Evolutionary conservation across 2,113 vertebrate genomes (phyloP).

Genomic region (Xiphophorus maculatus): DNA sequence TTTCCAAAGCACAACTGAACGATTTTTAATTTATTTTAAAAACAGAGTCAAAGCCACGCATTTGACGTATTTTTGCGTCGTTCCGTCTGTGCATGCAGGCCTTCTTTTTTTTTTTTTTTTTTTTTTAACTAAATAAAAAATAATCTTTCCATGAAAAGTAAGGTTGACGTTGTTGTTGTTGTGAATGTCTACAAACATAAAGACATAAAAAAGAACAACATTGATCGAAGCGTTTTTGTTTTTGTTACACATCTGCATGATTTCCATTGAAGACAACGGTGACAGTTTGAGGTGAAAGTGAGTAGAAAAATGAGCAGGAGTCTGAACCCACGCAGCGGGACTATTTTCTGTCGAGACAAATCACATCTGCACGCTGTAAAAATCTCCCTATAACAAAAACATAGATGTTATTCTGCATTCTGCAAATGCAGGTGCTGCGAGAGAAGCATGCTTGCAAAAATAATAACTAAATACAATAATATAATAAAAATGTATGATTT

Average conservation of each 20-base stretch:
- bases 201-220: too few relatives aligned
- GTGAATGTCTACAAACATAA: background rate
- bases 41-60: background rate
- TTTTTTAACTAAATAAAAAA: too few relatives aligned
- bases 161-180: background rate
- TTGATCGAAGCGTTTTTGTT: too few relatives aligned
- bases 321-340: background rate
- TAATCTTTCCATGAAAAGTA: background rate
- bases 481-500: background rate
- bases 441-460: background rate
- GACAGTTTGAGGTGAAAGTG: background rate
- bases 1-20: background rate
- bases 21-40: background rate
- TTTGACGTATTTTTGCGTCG: background rate
- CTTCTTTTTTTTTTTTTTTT: too few relatives aligned
- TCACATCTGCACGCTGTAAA: constrained; percentile 1
- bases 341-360: constrained; percentile 5
- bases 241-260: too few relatives aligned
- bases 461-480: background rate
- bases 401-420: background rate
- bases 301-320: background rate
- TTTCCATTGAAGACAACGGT: too few relatives aligned
- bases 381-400: constrained; percentile 12
- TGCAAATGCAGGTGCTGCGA: background rate
- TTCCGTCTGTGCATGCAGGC: background rate